phyloP scores from a whole-genome alignment of 1,140 invertebrate genomes.

The Lasaia peninsularis region DNA sequence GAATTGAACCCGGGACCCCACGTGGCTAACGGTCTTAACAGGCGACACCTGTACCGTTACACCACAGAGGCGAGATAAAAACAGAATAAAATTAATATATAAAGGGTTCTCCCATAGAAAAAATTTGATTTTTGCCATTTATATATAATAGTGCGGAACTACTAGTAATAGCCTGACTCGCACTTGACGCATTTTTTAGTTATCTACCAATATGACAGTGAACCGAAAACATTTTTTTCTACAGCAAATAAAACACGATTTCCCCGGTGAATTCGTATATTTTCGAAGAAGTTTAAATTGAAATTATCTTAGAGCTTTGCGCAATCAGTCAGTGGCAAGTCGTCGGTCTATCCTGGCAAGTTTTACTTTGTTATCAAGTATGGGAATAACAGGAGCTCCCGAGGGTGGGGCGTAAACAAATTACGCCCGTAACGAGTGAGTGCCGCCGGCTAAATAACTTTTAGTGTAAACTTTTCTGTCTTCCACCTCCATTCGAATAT shows the following conservation, averaged over 20 bases:
- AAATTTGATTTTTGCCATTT: no score
- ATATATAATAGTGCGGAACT: no score
- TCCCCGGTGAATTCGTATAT: conserved; percentile 1
- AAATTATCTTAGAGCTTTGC: conserved; percentile 11
- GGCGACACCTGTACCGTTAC: no score
- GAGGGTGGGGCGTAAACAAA: neutral
- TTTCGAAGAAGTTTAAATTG: conserved; percentile 8
- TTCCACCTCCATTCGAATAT: neutral
- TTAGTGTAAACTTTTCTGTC: neutral
- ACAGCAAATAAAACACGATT: neutral
- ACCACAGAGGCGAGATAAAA: no score
- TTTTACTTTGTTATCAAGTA: conserved; percentile 8
- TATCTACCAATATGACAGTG: no score
- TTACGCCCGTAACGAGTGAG: neutral
- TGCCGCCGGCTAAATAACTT: neutral
- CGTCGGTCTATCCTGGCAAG: neutral
- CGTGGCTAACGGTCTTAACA: no score
- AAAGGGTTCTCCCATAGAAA: no score
- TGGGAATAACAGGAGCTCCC: conserved; percentile 1
- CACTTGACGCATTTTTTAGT: no score
- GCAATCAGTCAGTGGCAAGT: conserved; percentile 4
- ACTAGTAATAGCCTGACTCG: no score
- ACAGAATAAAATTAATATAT: no score
- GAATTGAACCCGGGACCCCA: no score
- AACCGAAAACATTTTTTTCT: no score